Conservation (phyloP, 2,113 vertebrate species). For the Motacilla alba region DNA sequence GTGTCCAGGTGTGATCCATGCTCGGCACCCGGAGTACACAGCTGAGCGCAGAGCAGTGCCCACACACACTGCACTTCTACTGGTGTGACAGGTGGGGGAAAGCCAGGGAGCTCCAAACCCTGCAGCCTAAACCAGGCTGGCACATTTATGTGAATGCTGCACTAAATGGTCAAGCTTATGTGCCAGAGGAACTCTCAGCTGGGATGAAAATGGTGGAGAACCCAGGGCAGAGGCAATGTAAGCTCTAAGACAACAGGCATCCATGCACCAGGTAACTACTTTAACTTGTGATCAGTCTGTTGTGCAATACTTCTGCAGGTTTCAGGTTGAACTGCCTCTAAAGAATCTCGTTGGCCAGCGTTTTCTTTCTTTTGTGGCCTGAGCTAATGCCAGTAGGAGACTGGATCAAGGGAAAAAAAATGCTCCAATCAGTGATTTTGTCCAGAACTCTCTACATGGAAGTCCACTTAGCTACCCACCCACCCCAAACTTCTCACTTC, state of each 20-base stretch:
- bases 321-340: neutral
- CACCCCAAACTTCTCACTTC: neutral
- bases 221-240: neutral
- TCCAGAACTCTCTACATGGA: neutral
- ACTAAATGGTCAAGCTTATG: neutral
- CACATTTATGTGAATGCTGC: neutral
- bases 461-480: neutral
- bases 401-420: neutral
- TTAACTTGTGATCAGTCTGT: neutral
- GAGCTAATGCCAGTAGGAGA: neutral
- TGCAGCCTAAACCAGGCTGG: neutral
- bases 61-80: neutral
- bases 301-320: neutral
- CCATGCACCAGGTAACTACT: neutral
- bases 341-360: neutral
- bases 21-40: accelerated
- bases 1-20: neutral
- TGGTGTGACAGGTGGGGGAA: accelerated
- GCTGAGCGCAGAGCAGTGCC: neutral
- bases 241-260: neutral
- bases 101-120: neutral
- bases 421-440: neutral
- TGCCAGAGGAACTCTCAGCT: neutral
- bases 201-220: neutral
- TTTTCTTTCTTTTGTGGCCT: neutral